These are phyloP conservation scores for Phenganax stokvisi DNA, from an alignment of 92 coral and sea anemone genomes.

Conservation along the genomic window DNA sequence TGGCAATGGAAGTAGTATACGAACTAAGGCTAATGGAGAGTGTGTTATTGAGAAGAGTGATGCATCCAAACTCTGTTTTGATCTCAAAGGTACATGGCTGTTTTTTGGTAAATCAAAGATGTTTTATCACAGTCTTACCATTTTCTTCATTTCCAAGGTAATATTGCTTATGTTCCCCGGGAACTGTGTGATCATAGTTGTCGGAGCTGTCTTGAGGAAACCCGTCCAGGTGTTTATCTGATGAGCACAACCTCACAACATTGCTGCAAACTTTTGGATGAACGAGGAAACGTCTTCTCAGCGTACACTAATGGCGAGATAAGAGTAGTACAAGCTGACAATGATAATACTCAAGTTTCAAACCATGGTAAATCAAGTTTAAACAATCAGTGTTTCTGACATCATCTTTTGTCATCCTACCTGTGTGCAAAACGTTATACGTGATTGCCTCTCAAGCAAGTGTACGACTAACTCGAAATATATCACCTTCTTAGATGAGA, in stretches of 20 bases:
- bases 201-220: constrained; percentile 41
- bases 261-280: constrained; percentile 78
- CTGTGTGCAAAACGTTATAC: too few species aligned
- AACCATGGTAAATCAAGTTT: constrained; percentile 2
- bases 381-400: background rate
- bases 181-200: constrained; percentile 37
- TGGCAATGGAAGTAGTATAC: constrained; percentile 77
- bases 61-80: constrained; percentile 63
- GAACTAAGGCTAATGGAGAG: constrained; percentile 77
- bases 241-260: constrained; percentile 70
- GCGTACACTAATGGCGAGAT: constrained; percentile 72
- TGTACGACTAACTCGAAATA: too few species aligned
- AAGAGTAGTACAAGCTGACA: constrained; percentile 30
- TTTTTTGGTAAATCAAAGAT: background rate
- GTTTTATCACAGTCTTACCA: background rate
- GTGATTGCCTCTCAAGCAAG: too few species aligned
- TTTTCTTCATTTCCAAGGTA: constrained; percentile 6
- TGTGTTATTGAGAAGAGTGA: constrained; percentile 65
- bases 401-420: background rate
- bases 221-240: constrained; percentile 68
- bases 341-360: background rate
- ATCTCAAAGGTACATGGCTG: constrained; percentile 57
- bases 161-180: constrained; percentile 49
- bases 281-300: constrained; percentile 61
- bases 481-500: background rate